Evolutionary conservation across 2,888 invertebrate species (phyloP).

Genomic region (Corbicula japonica): DNA sequence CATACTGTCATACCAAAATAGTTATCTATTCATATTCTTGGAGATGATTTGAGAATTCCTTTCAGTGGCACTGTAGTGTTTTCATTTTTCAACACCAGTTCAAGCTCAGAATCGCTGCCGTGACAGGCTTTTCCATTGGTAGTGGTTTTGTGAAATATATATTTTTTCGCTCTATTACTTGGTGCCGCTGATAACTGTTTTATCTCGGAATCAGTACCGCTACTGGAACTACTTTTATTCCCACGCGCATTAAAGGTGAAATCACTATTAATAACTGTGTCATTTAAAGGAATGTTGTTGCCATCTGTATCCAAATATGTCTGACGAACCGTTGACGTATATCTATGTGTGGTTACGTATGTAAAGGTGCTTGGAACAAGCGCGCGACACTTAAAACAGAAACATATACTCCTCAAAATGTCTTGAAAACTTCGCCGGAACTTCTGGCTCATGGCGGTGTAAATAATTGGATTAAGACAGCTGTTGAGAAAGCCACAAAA

Average conservation of each 20-base stretch:
- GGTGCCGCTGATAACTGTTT: not conserved
- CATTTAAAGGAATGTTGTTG: conserved; percentile 51
- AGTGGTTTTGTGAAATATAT: conserved; percentile 39
- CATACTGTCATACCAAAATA: too few relatives aligned
- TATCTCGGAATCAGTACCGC: conserved; percentile 41
- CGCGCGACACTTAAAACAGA: conserved; percentile 50
- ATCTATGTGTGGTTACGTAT: conserved; percentile 34
- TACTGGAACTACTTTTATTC: conserved; percentile 47
- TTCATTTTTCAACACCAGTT: conserved; percentile 13
- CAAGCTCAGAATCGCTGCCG: not conserved
- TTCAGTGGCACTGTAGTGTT: too few relatives aligned
- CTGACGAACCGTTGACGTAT: conserved; percentile 59
- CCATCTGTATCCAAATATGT: conserved; percentile 55
- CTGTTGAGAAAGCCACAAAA: conserved; percentile 87
- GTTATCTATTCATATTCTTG: too few relatives aligned
- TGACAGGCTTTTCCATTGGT: conserved; percentile 7
- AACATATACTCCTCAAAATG: conserved; percentile 70
- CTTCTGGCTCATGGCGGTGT: conserved; percentile 87
- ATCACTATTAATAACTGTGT: conserved; percentile 32
- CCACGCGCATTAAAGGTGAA: conserved; percentile 18
- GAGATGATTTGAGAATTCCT: too few relatives aligned
- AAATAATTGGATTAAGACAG: conserved; percentile 87
- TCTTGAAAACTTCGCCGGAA: conserved; percentile 85
- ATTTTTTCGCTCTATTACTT: conserved; percentile 37
- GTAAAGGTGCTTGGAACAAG: conserved; percentile 17